Base-by-base conservation (phyloP, 2,797 vertebrate species). In the Peromyscus nudipes region DNA sequence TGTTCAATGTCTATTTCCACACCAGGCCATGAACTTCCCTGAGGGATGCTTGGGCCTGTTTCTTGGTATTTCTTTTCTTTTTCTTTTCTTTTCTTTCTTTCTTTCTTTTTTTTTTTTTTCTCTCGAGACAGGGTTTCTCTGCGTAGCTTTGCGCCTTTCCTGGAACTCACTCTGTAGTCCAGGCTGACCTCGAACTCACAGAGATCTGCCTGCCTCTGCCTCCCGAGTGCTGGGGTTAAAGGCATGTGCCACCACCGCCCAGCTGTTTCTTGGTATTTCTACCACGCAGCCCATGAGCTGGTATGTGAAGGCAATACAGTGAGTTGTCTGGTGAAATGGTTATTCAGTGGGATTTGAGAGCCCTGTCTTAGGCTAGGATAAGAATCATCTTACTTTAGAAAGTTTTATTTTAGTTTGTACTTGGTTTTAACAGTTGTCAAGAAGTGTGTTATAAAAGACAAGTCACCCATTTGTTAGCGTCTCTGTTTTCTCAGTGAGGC, bases 371-470 rank as follows among this genome's bases (percentile, higher is more conserved):
- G 76, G 55, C 75, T 25, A 71, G 31, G 25, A 55, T 19, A 9
- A 37, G 25, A 89, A 88, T 34, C 84, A 23, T 52, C 21, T 73
- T 75, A 75, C 49, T 10, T 57, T 71, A 71, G 69, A 25, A 34
- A 75, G 37, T 67, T 96, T 84, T 73, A 79, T 7, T 89, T 80
- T 31, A 31, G 9, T 92, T 94, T 97, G 29, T 37, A 75, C 34
- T 43, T 69, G 60, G 49, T 40, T 84, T n/a, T 19, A 60, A 31
- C 9, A 75, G 4, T 67, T 84, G 43, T 37, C 85, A 57, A 84
- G 46, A 85, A 92, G 88, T 85, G 55, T 89, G 6, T 85, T 43
- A 10, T 67, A 16, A 52, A 88, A 55, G 71, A 81, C 23, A 60
- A 52, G 17, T 75, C 64, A 40, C 4, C 49, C 21, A n/a, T 7